Evolutionary conservation across 2,888 invertebrate genomes (phyloP), one percentile per base, ranked within the genome.

Genomic region (Allygus modestus): DNA sequence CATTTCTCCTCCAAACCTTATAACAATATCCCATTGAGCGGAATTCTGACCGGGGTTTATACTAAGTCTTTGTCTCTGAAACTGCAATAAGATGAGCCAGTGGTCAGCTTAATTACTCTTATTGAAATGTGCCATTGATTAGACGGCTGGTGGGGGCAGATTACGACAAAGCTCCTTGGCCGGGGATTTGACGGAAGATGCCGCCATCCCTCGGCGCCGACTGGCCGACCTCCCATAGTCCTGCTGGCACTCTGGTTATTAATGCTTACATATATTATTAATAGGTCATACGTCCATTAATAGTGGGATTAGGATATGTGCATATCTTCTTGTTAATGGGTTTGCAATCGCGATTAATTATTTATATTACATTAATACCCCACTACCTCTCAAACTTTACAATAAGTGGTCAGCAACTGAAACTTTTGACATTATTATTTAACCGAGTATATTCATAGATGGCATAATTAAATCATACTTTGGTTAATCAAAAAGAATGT

Each of bases 141-240:
- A 31, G 69, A 23, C 11, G 31, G 69, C 69, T 37, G 73, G 73
- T 17, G 31, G 73, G 7, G 43, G 12, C 33, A 43, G 73, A 73
- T 73, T 73, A 73, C 43, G 71, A 2, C 73, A 41, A 41, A 43
- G 73, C 73, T 73, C 73, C 73, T 73, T 73, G n/a, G 73, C 15
- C n/a, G 5, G 73, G 41, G 73, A 20, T 54, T 23, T 4, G 37
- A n/a, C 31, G 15, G 31, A 58, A 58, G 69, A 69, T n/a, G 69
- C n/a, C 69, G 69, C 4, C 31, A 31, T 69, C 69, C 31, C 69
- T 23, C 61, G 26, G 2, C 69, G n/a, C 1, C 69, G 23, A 58
- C 58, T 20, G 23, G 23, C 23, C 23, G n/a, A n/a, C n/a, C n/a
- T n/a, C n/a, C n/a, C n/a, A n/a, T n/a, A n/a, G n/a, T n/a, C n/a